Evolutionary conservation across 2,888 invertebrate genomes (phyloP).

Genomic region (Acleris emargana): DNA sequence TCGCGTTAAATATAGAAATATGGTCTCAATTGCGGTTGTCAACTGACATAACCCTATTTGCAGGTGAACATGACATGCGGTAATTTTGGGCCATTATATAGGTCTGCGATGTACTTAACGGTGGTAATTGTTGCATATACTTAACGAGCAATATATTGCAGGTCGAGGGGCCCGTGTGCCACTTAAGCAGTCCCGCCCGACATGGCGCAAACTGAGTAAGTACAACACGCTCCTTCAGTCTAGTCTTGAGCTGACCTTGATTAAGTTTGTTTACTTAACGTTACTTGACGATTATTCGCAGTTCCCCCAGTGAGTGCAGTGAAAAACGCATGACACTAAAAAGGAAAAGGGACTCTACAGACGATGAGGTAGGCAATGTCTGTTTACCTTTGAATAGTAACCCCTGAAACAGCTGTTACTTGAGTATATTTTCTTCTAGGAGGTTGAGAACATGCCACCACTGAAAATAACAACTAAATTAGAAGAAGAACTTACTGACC

Average conservation of each 20-base stretch:
- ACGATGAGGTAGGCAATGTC: conserved; percentile 71
- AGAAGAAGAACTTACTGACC: conserved; percentile 61
- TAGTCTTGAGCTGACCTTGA: conserved; percentile 60
- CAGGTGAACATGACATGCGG: conserved; percentile 80
- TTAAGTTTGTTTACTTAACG: conserved; percentile 65
- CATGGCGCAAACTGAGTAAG: conserved; percentile 80
- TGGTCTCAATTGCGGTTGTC: conserved; percentile 71
- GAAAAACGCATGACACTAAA: conserved; percentile 70
- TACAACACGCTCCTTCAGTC: conserved; percentile 52
- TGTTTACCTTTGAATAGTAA: conserved; percentile 14
- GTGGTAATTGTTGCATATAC: conserved; percentile 43
- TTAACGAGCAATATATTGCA: conserved; percentile 59
- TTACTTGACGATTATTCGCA: conserved; percentile 54
- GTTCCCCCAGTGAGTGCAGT: conserved; percentile 67
- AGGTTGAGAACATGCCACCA: conserved; percentile 78
- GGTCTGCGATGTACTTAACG: conserved; percentile 50
- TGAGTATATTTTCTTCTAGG: conserved; percentile 49
- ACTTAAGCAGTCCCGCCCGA: conserved; percentile 58
- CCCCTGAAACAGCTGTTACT: conserved; percentile 14
- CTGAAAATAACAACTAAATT: conserved; percentile 59
- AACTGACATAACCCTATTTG: conserved; percentile 83
- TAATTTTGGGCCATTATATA: conserved; percentile 66
- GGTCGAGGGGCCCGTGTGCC: conserved; percentile 56
- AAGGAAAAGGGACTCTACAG: conserved; percentile 74
- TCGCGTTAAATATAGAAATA: conserved; percentile 56